Evolutionary conservation across 2,797 vertebrate species (phyloP).

Genomic region (Gadopsis bispinosus): DNA sequence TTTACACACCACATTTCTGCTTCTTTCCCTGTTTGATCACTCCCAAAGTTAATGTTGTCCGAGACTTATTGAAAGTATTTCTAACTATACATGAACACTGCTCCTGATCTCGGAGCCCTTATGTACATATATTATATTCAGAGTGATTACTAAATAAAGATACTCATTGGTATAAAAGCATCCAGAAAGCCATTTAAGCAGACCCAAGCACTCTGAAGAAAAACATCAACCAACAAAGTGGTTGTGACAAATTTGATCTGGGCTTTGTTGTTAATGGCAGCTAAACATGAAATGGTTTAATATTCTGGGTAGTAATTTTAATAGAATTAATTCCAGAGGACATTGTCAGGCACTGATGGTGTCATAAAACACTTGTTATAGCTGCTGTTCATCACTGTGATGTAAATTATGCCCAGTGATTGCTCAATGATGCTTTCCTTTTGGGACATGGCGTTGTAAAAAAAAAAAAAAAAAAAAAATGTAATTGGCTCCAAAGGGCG

Average conservation of each 20-base stretch:
- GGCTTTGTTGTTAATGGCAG: constrained; percentile 83
- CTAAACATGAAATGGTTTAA: constrained; percentile 90
- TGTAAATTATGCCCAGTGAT: constrained; percentile 85
- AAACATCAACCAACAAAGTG: constrained; percentile 58
- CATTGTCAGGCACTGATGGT: constrained; percentile 92
- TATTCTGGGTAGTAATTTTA: constrained; percentile 91
- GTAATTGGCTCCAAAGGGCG: constrained; percentile 86
- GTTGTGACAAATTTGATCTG: constrained; percentile 57
- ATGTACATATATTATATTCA: constrained; percentile 26
- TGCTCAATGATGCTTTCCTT: constrained; percentile 85
- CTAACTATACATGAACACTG: constrained; percentile 26
- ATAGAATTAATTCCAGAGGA: constrained; percentile 96
- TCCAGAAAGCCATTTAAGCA: constrained; percentile 34
- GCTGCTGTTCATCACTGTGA: constrained; percentile 87
- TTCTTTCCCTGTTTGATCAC: constrained; percentile 47
- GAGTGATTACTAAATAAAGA: constrained; percentile 38
- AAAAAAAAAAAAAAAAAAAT: constrained; percentile 60
- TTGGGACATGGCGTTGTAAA: constrained; percentile 78
- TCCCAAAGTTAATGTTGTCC: constrained; percentile 38
- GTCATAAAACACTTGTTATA: constrained; percentile 90
- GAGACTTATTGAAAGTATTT: constrained; percentile 41
- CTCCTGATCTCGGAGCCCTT: constrained; percentile 15
- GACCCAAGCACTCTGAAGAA: constrained; percentile 27
- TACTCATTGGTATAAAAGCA: constrained; percentile 27
- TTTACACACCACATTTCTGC: constrained; percentile 31